These are phyloP conservation scores for Drepana falcataria DNA, from an alignment of 2,888 invertebrate genomes.

Conservation along the genomic window DNA sequence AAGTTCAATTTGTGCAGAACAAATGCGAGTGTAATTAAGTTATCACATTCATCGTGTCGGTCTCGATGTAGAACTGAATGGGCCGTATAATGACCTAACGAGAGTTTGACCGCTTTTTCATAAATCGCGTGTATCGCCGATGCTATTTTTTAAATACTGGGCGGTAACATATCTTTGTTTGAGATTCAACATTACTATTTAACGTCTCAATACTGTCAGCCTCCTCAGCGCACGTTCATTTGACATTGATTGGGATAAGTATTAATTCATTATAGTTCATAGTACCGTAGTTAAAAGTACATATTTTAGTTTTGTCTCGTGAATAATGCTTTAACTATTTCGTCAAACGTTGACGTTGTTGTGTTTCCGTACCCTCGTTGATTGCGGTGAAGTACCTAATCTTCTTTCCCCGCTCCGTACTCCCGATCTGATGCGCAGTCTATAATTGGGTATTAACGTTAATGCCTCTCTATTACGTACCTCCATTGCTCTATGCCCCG, in stretches of 20 bases:
- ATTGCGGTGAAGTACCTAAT: slow-evolving; percentile 47
- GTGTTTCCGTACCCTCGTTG: slow-evolving; percentile 15
- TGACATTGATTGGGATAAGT: too few species aligned
- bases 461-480: slow-evolving; percentile 48
- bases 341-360: not conserved
- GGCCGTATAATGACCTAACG: slow-evolving; percentile 27
- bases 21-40: slow-evolving; percentile 5
- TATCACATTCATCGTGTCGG: slow-evolving; percentile 26
- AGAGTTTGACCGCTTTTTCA: slow-evolving; percentile 28
- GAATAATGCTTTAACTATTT: not conserved
- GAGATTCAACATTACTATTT: too few species aligned
- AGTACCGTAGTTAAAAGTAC: too few species aligned
- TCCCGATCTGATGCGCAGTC: slow-evolving; percentile 42
- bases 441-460: slow-evolving; percentile 68
- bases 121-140: slow-evolving; percentile 20
- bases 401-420: slow-evolving; percentile 46
- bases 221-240: too few species aligned
- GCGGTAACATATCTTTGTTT: not conserved
- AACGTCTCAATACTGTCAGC: too few species aligned
- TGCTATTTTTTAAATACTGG: slow-evolving; percentile 4
- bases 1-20: not conserved
- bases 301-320: too few species aligned
- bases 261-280: too few species aligned
- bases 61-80: slow-evolving; percentile 24
- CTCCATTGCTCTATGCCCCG: slow-evolving; percentile 18